Conservation (phyloP, 2,113 vertebrate species). For the Mormoops blainvillei region DNA sequence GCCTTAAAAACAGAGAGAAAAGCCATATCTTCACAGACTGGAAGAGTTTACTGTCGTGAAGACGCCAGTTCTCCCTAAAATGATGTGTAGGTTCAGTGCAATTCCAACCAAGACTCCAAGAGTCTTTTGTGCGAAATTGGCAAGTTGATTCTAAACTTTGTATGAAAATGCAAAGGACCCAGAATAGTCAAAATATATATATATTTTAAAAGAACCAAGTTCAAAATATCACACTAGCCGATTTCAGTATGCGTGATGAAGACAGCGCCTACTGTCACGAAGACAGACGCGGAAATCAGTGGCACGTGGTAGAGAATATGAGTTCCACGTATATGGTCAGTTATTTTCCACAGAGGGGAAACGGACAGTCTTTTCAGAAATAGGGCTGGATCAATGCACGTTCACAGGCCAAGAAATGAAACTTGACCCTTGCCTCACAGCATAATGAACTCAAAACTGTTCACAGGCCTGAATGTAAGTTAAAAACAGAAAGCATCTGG, state of each 20-base stretch:
- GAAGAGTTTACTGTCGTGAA: background rate
- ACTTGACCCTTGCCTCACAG: background rate
- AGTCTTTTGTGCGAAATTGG: background rate
- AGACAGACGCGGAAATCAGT: background rate
- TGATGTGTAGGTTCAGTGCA: background rate
- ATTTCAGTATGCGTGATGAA: background rate
- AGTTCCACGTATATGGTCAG: background rate
- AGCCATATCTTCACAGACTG: background rate
- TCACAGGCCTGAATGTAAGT: background rate
- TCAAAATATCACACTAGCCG: background rate
- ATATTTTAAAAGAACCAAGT: background rate
- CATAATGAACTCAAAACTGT: background rate
- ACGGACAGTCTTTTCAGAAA: background rate
- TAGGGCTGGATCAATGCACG: background rate
- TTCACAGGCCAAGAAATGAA: constrained; percentile 3
- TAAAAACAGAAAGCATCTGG: background rate
- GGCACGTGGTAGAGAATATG: background rate
- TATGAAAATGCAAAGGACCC: background rate
- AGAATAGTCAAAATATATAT: background rate
- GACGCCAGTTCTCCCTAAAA: background rate
- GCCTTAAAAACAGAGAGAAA: background rate
- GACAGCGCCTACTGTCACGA: background rate
- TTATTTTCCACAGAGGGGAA: background rate
- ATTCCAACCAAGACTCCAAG: background rate
- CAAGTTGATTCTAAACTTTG: background rate